Base-by-base conservation (phyloP, 2,113 vertebrate species). In the Salvelinus namaycush region DNA sequence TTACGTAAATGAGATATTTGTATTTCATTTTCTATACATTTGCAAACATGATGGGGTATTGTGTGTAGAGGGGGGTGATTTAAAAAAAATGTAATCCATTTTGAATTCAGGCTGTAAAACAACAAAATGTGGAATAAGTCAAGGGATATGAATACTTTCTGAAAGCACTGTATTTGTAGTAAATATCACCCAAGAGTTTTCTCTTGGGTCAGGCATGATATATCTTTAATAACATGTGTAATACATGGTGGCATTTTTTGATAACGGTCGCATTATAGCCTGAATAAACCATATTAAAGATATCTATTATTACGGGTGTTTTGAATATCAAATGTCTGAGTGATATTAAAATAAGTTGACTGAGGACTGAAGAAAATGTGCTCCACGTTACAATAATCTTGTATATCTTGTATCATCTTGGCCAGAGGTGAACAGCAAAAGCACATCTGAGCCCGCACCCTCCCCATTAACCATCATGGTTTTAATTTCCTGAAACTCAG, bases 401-500 rank as follows among this genome's bases (percentile, higher is more conserved):
- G 13, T 67, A 34, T 20, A 29, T 54, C 51, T 44, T 44, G 39
- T 44, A 44, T 44, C 9, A 44, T 44, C 2, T 68, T 31, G 31
- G 39, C 34, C n/a, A 12, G 62, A 62, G n/a, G n/a, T 62, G n/a
- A 8, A 62, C n/a, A 62, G 20, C 2, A 62, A 8, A 62, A 22
- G n/a, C 20, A n/a, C 59, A 62, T n/a, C 20, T 13, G 68, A n/a
- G 29, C 68, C 44, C 26, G 24, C 8, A 70, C n/a, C 39, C 39
- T 44, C 39, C 2, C 9, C 9, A 44, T 44, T 12, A 44, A 44
- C 39, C 9, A 86, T 82, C 91, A 90, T 94, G 94, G 89, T 89
- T 96, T 93, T 93, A 87, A 96, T 96, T 95, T 94, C 95, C 93
- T 94, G 95, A 89, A 82, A 91, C 90, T 72, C 90, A 95, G 95